Evolutionary conservation across 2,113 vertebrate species (phyloP).

Genomic region (Hystrix cristata): DNA sequence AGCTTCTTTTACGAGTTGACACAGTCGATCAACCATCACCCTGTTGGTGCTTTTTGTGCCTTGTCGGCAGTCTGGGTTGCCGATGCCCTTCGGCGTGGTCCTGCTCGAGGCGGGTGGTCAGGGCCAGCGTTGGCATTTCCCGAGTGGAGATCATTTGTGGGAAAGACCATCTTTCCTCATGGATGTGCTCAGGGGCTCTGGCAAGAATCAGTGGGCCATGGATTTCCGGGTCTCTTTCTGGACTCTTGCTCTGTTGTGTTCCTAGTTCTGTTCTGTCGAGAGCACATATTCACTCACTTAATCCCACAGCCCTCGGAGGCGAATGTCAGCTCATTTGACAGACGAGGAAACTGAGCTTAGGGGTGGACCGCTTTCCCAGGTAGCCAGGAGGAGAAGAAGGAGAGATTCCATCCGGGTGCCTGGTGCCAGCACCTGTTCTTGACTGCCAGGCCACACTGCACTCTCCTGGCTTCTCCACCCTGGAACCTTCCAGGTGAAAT

Average conservation of each 20-base stretch:
- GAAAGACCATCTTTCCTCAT: background rate
- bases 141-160: background rate
- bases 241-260: background rate
- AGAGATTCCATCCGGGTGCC: background rate
- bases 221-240: background rate
- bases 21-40: too few species aligned
- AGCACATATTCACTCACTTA: background rate
- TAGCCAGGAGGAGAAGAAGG: background rate
- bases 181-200: background rate
- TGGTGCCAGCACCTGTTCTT: too few species aligned
- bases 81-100: background rate
- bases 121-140: fast-evolving
- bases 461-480: background rate
- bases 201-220: background rate
- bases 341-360: background rate
- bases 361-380: background rate
- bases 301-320: background rate
- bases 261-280: background rate
- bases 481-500: background rate
- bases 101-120: background rate
- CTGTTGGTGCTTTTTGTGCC: background rate
- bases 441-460: background rate
- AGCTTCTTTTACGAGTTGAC: too few species aligned
- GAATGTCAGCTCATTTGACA: background rate
- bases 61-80: background rate